phyloP scores from a whole-genome alignment of 2,113 vertebrate genomes.

The Thunnus thynnus region DNA sequence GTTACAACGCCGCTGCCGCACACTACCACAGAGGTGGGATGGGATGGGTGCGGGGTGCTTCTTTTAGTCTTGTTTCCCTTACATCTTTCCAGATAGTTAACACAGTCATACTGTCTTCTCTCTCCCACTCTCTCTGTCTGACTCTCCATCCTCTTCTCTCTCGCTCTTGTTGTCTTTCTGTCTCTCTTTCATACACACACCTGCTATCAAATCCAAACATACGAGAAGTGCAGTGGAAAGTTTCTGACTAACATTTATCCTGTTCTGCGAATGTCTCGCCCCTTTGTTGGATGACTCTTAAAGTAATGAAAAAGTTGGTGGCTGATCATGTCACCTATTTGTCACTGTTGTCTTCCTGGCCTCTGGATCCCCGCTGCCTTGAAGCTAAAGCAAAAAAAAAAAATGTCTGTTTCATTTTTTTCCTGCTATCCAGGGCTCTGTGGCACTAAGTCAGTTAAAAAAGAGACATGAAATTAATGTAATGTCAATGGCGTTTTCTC shows the following conservation, averaged over 20 bases:
- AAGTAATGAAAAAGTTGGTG: conserved; percentile 59
- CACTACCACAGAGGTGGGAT: conserved; percentile 83
- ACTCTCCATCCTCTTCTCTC: conserved; percentile 12
- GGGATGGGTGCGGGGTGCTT: conserved; percentile 74
- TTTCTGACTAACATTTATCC: conserved; percentile 65
- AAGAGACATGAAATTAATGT: conserved; percentile 84
- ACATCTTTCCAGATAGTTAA: conserved; percentile 77
- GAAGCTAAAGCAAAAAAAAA: conserved; percentile 38
- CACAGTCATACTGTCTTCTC: conserved; percentile 62
- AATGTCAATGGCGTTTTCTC: conserved; percentile 81
- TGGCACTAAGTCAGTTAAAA: conserved; percentile 77
- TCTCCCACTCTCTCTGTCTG: conserved; percentile 32
- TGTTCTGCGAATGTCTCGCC: conserved; percentile 41
- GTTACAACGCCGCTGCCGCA: conserved; percentile 85
- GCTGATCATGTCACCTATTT: conserved; percentile 58
- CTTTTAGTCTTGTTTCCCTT: conserved; percentile 82
- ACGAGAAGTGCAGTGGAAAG: conserved; percentile 48
- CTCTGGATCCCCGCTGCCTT: conserved; percentile 52
- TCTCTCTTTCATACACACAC: conserved; percentile 42
- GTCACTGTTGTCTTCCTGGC: conserved; percentile 64
- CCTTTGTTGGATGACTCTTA: conserved; percentile 44
- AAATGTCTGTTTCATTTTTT: conserved; percentile 52
- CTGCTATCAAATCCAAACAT: conserved; percentile 58
- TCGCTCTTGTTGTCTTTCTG: conserved; percentile 38
- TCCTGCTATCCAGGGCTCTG: conserved; percentile 57